Conservation (phyloP, 2,888 invertebrate genomes). For the Sinotaia quadrata region DNA sequence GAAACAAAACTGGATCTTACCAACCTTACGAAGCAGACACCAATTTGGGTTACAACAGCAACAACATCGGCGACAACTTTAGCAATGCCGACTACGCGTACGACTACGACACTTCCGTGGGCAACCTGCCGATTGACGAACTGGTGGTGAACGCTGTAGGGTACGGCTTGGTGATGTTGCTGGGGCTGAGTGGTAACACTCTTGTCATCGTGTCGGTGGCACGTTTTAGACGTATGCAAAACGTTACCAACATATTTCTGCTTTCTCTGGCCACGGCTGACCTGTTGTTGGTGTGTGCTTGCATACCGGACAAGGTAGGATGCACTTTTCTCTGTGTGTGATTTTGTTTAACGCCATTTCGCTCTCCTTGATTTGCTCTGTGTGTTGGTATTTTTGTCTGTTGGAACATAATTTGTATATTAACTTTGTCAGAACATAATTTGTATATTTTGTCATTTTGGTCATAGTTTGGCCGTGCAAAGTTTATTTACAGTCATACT, state of each 20-base stretch:
- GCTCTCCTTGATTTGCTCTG: too few species aligned
- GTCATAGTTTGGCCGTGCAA: too few species aligned
- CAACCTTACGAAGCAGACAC: too few species aligned
- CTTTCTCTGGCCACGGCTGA: slow-evolving; percentile 81
- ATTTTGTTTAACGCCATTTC: too few species aligned
- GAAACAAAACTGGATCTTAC: too few species aligned
- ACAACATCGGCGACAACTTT: not conserved
- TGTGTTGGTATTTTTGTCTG: too few species aligned
- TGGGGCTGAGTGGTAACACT: slow-evolving; percentile 78
- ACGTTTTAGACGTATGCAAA: slow-evolving; percentile 76
- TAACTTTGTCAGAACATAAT: too few species aligned
- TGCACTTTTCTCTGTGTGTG: too few species aligned
- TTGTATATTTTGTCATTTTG: too few species aligned
- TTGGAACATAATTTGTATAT: too few species aligned
- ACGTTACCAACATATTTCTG: slow-evolving; percentile 80
- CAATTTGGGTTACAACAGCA: not conserved
- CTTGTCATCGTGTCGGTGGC: slow-evolving; percentile 77
- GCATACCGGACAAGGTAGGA: slow-evolving; percentile 82
- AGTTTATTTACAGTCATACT: too few species aligned
- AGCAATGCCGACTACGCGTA: slow-evolving; percentile 69
- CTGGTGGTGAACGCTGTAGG: slow-evolving; percentile 77
- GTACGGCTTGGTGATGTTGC: slow-evolving; percentile 77
- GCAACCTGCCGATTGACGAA: slow-evolving; percentile 75
- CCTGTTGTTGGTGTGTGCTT: slow-evolving; percentile 79
- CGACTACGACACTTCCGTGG: slow-evolving; percentile 73